phyloP scores from a whole-genome alignment of 2,888 invertebrate genomes.

The Azorinus chamasolen region DNA sequence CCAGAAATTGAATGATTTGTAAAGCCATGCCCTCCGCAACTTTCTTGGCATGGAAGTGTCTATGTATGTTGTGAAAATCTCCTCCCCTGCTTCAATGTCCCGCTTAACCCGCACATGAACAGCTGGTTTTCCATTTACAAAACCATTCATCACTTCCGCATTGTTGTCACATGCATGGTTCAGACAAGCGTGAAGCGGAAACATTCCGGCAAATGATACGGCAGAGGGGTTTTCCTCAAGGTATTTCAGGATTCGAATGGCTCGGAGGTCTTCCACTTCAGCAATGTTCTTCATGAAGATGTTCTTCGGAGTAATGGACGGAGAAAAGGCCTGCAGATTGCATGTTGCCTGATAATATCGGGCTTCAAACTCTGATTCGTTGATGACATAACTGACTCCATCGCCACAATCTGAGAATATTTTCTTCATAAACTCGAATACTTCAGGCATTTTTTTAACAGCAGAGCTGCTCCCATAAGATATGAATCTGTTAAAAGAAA shows the following conservation, averaged over 20 bases:
- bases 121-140: slow-evolving; percentile 70
- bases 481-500: slow-evolving; percentile 74
- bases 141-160: slow-evolving; percentile 79
- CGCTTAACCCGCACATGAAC: slow-evolving; percentile 76
- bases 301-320: slow-evolving; percentile 74
- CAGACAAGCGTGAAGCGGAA: slow-evolving; percentile 81
- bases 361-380: slow-evolving; percentile 79
- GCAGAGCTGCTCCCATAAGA: slow-evolving; percentile 75
- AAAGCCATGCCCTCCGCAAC: slow-evolving; percentile 81
- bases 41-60: slow-evolving; percentile 79
- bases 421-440: slow-evolving; percentile 70
- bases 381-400: slow-evolving; percentile 73
- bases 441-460: slow-evolving; percentile 71
- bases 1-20: slow-evolving; percentile 83
- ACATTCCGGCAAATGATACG: slow-evolving; percentile 79
- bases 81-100: slow-evolving; percentile 77
- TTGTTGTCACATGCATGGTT: slow-evolving; percentile 82
- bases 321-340: slow-evolving; percentile 79
- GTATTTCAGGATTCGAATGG: slow-evolving; percentile 65
- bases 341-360: slow-evolving; percentile 82
- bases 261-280: slow-evolving; percentile 62
- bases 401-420: slow-evolving; percentile 75
- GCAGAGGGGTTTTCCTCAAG: slow-evolving; percentile 68
- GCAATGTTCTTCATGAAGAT: slow-evolving; percentile 69
- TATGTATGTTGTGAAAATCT: slow-evolving; percentile 80